These are phyloP conservation scores for Nettapus auritus DNA, from an alignment of 2,113 vertebrate species.

Conservation along the genomic window DNA sequence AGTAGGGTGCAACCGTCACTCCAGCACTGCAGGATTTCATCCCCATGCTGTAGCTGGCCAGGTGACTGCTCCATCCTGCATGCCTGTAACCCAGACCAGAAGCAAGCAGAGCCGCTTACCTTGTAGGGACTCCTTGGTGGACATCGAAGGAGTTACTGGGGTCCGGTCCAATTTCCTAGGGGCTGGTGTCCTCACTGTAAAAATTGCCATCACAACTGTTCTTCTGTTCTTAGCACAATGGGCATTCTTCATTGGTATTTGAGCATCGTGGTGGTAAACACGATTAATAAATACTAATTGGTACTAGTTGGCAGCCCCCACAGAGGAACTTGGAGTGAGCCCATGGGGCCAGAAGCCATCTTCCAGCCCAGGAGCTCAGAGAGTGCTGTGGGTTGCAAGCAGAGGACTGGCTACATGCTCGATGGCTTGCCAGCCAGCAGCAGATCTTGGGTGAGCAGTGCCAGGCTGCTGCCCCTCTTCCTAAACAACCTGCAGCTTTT, in stretches of 20 bases:
- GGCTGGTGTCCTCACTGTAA: background rate
- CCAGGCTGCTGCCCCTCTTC: background rate
- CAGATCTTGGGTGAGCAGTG: rapidly evolving
- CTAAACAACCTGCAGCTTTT: background rate
- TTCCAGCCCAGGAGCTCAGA: background rate
- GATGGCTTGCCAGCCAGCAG: background rate
- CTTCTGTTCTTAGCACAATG: background rate
- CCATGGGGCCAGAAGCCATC: background rate
- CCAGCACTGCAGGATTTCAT: background rate
- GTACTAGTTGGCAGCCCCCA: background rate
- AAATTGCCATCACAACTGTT: background rate
- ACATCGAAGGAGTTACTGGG: background rate
- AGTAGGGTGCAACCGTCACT: background rate
- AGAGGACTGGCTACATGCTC: background rate
- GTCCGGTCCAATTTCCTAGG: background rate
- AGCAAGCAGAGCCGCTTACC: background rate
- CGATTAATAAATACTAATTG: background rate
- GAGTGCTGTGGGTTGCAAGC: background rate
- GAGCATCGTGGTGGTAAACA: rapidly evolving
- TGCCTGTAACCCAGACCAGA: background rate
- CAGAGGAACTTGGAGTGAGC: background rate
- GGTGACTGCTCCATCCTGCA: background rate
- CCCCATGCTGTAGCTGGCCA: background rate
- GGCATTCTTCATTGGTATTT: background rate
- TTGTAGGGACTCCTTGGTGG: background rate